A percentile compares a stretch with the other conserved stretches of the same genome.
Evolutionary conservation across 2,113 vertebrate genomes (phyloP).

Genomic region (Corythornis madagascariensis): DNA sequence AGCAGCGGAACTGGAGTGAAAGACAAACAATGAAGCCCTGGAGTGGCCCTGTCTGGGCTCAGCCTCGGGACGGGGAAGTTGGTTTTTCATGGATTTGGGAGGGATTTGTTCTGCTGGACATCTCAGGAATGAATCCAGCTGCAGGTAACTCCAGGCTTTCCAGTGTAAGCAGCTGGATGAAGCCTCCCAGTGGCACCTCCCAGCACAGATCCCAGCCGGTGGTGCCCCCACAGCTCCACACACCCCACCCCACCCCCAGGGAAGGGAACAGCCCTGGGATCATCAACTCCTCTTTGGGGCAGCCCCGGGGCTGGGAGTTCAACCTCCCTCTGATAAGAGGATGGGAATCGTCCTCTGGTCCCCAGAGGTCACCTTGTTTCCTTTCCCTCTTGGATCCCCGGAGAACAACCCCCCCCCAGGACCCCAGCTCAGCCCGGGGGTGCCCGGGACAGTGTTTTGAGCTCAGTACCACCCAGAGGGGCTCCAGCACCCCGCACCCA

Average conservation of each 20-base stretch:
- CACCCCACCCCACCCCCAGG: rapidly evolving
- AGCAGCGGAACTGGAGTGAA: slow-evolving; percentile 71
- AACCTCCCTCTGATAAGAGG: rapidly evolving
- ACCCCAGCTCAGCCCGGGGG: background rate
- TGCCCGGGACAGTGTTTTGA: rapidly evolving
- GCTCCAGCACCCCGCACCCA: rapidly evolving
- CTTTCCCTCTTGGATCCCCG: rapidly evolving
- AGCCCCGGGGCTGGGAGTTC: background rate
- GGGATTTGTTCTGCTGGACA: too few species aligned
- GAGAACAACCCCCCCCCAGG: rapidly evolving
- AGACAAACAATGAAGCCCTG: background rate
- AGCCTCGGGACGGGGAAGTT: background rate
- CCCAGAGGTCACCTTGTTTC: slow-evolving; percentile 56
- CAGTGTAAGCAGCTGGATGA: rapidly evolving
- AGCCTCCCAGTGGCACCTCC: rapidly evolving
- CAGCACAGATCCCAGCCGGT: rapidly evolving
- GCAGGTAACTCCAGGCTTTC: rapidly evolving
- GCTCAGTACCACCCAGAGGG: rapidly evolving
- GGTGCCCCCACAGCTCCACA: rapidly evolving
- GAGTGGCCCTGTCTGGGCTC: rapidly evolving
- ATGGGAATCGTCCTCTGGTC: background rate
- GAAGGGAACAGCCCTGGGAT: rapidly evolving
- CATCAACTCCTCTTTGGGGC: rapidly evolving
- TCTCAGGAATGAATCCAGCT: background rate
- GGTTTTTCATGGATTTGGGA: too few species aligned